Conservation (phyloP, 2,888 invertebrate species). For the Dorcus hopei region DNA sequence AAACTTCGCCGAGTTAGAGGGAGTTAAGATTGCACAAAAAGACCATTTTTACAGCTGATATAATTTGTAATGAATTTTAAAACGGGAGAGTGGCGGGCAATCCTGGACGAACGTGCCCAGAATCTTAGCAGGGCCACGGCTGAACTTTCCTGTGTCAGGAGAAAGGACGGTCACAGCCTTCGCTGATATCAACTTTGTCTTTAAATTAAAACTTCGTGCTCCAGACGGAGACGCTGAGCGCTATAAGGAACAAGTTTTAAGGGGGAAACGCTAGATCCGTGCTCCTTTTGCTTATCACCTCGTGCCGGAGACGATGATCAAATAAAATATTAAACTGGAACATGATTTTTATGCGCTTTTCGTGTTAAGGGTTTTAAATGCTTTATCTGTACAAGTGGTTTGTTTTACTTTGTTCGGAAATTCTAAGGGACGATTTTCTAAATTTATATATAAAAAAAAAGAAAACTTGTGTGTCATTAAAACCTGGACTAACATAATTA, state of each 20-base stretch:
- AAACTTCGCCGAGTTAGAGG: constrained; percentile 2
- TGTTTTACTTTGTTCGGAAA: background rate
- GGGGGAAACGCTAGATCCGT: constrained; percentile 27
- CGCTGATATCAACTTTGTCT: constrained; percentile 17
- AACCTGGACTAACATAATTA: no score
- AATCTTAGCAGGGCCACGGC: constrained; percentile 34
- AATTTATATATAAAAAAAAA: no score
- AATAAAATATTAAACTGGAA: constrained; percentile 50
- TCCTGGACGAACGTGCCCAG: constrained; percentile 47
- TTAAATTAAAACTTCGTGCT: constrained; percentile 20
- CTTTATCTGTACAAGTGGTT: constrained; percentile 29
- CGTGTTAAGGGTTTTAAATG: constrained; percentile 47
- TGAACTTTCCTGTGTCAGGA: constrained; percentile 31
- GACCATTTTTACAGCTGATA: constrained; percentile 49
- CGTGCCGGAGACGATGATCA: constrained; percentile 45
- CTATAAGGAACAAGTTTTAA: constrained; percentile 26
- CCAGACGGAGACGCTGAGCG: constrained; percentile 22
- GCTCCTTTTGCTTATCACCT: constrained; percentile 44
- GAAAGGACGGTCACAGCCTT: constrained; percentile 18
- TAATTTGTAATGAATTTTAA: constrained; percentile 51
- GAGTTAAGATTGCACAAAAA: constrained; percentile 28
- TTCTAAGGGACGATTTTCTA: no score
- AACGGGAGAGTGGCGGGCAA: constrained; percentile 47
- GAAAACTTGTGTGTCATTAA: no score
- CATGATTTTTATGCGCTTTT: constrained; percentile 49